Base-by-base conservation (phyloP, 2,888 invertebrate species). In the Agonopterix heracliana region DNA sequence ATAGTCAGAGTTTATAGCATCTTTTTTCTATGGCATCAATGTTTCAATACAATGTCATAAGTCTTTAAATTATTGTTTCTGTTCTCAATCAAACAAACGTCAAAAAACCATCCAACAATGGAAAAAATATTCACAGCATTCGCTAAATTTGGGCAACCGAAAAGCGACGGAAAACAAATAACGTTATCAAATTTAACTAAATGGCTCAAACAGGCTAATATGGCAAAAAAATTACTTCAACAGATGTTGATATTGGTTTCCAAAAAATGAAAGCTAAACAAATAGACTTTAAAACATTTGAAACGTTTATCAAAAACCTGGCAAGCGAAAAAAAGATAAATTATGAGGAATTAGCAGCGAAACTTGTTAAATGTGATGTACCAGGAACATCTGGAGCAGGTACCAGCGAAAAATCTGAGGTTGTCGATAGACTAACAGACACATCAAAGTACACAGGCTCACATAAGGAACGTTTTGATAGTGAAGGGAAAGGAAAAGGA, bases 131-230 rank as follows among this genome's bases (percentile, higher is more conserved):
- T 93, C 70, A 83, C 83, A 54, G 81, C 87, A 9, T 93, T 92
- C 71, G 89, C 92, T 10, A 92, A 91, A 76, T 93, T 93, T 68
- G 93, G 93, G 0, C 92, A 93, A 70, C 78, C 90, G 1, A 92
- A 91, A 66, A 90, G 91, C 26, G 92, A 92, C 58, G 93, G 93
- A 0, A 92, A 90, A 67, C 80, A 86, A 11, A 92, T 94, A 51
- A 92, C 92, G 0, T 78, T 94, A 13, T 90, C 91, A 10, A 92
- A 93, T 66, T 90, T 91, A 57, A 93, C 94, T 73, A 93, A 93
- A 72, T 94, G 93, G 93, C 90, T 94, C 86, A 93, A 93, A 66
- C 93, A 94, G 64, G 93, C 93, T 0, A 90, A 90, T 59, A 90
- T 41, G 66, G 91, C 9, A 93, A 92, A 68, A 91, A 90, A 57